These are phyloP conservation scores for Chrysocyon brachyurus DNA, from an alignment of 2,797 vertebrate genomes.

Conservation along the genomic window DNA sequence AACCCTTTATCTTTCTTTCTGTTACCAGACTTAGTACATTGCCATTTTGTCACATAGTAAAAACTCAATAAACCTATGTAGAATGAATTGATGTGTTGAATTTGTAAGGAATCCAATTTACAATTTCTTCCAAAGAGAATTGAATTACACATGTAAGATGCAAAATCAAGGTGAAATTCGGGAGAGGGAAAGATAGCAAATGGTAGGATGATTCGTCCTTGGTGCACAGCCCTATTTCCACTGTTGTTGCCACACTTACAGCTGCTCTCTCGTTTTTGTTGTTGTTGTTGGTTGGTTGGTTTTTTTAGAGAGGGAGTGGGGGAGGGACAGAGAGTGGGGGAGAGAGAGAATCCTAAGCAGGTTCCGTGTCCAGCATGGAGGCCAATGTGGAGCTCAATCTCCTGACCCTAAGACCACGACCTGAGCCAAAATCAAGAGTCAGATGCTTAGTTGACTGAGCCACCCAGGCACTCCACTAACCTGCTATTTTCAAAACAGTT, in stretches of 20 bases:
- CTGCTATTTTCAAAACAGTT: background rate
- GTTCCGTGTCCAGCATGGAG: fast-evolving
- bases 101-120: conserved; percentile 57
- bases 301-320: background rate
- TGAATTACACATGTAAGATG: conserved; percentile 1
- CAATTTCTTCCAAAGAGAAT: background rate
- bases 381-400: background rate
- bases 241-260: background rate
- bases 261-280: background rate
- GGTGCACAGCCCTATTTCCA: background rate
- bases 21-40: background rate
- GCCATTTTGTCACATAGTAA: background rate
- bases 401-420: background rate
- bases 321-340: background rate
- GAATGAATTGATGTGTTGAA: conserved; percentile 37
- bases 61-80: conserved; percentile 38
- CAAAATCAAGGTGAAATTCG: conserved; percentile 40
- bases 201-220: background rate
- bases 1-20: background rate
- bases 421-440: background rate
- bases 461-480: background rate
- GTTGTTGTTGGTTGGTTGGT: background rate
- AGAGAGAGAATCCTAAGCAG: background rate
- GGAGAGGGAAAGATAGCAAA: background rate
- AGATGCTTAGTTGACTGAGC: background rate